Evolutionary conservation across 2,888 invertebrate species (phyloP).

Genomic region (Aelia acuminata): DNA sequence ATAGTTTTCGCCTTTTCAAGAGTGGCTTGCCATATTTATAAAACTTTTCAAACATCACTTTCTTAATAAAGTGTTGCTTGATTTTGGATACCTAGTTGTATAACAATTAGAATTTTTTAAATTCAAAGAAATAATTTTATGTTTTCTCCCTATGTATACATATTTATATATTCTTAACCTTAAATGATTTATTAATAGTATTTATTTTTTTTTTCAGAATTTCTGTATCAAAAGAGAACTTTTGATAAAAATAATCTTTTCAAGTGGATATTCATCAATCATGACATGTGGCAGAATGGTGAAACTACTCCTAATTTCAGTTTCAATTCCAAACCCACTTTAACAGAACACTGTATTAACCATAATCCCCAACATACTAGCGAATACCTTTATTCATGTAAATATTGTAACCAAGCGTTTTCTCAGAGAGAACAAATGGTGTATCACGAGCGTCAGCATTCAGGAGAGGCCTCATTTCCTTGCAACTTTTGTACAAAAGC

Average conservation of each 20-base stretch:
- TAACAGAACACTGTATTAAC: slow-evolving; percentile 83
- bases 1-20: background rate
- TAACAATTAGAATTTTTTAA: background rate
- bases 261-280: slow-evolving; percentile 77
- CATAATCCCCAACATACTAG: slow-evolving; percentile 80
- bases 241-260: background rate
- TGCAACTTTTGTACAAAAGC: slow-evolving; percentile 89
- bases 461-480: slow-evolving; percentile 80
- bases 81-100: background rate
- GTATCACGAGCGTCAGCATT: slow-evolving; percentile 87
- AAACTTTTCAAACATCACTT: background rate
- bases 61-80: background rate
- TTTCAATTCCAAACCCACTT: slow-evolving; percentile 83
- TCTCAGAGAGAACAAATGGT: slow-evolving; percentile 89
- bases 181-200: background rate
- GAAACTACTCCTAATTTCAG: slow-evolving; percentile 85
- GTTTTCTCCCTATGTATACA: no score
- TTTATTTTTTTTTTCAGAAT: background rate
- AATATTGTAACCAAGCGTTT: slow-evolving; percentile 89
- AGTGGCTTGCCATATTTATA: background rate
- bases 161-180: no score
- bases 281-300: slow-evolving; percentile 82
- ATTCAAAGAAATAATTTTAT: background rate
- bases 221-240: background rate
- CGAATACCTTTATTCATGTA: slow-evolving; percentile 74